phyloP scores from a whole-genome alignment of 1,140 invertebrate species.

The Coelopa frigida region DNA sequence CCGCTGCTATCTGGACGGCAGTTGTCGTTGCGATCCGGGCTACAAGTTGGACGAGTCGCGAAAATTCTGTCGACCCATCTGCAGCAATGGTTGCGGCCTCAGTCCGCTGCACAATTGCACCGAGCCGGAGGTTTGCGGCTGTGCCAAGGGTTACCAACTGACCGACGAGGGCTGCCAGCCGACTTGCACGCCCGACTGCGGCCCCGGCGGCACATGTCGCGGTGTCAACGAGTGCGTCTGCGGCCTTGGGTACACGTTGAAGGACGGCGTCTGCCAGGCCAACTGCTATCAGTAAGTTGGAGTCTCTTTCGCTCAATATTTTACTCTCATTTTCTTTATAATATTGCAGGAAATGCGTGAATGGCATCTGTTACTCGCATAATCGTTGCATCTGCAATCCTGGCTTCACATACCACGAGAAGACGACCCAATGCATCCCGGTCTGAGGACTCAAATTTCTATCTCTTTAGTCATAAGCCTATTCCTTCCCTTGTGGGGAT shows the following conservation, averaged over 20 bases:
- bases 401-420: constrained; percentile 35
- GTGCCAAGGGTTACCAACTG: constrained; percentile 30
- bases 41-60: constrained; percentile 50
- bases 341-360: constrained; percentile 28
- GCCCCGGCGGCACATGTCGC: constrained; percentile 29
- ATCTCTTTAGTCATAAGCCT: too few species aligned
- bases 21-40: constrained; percentile 56
- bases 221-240: constrained; percentile 30
- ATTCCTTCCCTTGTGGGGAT: too few species aligned
- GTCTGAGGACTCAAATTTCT: too few species aligned
- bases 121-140: constrained; percentile 35
- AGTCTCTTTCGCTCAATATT: not conserved
- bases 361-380: constrained; percentile 32
- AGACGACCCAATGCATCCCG: constrained; percentile 40
- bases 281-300: constrained; percentile 39
- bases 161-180: constrained; percentile 32
- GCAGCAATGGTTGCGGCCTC: constrained; percentile 39
- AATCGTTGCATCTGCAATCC: constrained; percentile 40
- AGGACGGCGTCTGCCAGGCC: constrained; percentile 32
- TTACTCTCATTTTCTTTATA: not conserved
- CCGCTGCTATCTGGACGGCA: constrained; percentile 45
- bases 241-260: constrained; percentile 23
- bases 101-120: constrained; percentile 36
- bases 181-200: constrained; percentile 36
- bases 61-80: constrained; percentile 45